Evolutionary conservation across 1,140 invertebrate genomes (phyloP).

Genomic region (Caenorhabditis latens): DNA sequence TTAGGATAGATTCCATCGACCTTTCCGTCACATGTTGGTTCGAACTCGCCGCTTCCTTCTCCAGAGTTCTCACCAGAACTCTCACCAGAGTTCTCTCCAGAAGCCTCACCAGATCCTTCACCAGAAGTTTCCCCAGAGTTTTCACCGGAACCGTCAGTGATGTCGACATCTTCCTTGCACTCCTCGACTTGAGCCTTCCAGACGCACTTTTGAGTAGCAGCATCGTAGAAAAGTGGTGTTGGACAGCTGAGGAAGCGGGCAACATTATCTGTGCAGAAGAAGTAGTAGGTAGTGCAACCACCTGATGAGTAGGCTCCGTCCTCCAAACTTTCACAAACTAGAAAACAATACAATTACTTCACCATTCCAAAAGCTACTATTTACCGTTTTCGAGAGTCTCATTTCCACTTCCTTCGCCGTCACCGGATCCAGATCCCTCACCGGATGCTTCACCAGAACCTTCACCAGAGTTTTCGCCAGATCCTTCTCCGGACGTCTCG

Average conservation of each 20-base stretch:
- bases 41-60: neutral
- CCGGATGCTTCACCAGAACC: neutral
- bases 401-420: neutral
- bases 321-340: slow-evolving; percentile 12
- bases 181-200: slow-evolving; percentile 31
- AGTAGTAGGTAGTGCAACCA: slow-evolving; percentile 47
- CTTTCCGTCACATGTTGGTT: slow-evolving; percentile 35
- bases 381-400: neutral
- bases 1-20: slow-evolving; percentile 26
- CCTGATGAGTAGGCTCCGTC: slow-evolving; percentile 38
- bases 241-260: slow-evolving; percentile 45
- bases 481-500: slow-evolving; percentile 1
- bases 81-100: slow-evolving; percentile 17
- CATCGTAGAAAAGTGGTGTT: slow-evolving; percentile 39
- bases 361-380: neutral
- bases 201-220: slow-evolving; percentile 8
- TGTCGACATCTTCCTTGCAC: slow-evolving; percentile 4
- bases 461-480: slow-evolving; percentile 9
- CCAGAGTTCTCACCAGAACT: slow-evolving; percentile 7
- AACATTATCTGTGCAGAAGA: slow-evolving; percentile 14
- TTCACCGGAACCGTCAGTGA: neutral
- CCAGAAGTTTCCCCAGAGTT: slow-evolving; percentile 11
- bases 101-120: neutral
- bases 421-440: neutral
- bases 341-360: neutral